These are phyloP conservation scores for Alca torda DNA, from an alignment of 2,797 vertebrate species.

Conservation along the genomic window DNA sequence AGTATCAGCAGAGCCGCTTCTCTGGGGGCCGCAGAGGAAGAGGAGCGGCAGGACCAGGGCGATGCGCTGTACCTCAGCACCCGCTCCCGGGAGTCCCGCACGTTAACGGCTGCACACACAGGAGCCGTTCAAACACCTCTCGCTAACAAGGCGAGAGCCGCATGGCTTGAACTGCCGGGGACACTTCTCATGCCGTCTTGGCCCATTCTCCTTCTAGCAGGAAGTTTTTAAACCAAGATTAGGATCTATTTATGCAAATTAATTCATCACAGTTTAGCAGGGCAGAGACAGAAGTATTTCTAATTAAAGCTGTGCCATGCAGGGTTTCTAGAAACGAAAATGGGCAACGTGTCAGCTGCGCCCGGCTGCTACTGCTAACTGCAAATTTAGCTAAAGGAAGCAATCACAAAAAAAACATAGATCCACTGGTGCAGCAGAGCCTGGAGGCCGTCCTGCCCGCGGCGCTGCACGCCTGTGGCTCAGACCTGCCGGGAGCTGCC, in stretches of 20 bases:
- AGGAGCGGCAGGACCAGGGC: background rate
- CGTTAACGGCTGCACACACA: fast-evolving
- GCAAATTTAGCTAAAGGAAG: background rate
- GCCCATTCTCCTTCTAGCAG: background rate
- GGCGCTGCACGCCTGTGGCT: background rate
- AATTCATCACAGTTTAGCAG: constrained; percentile 19
- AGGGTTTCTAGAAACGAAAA: constrained; percentile 31
- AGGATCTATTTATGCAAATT: constrained; percentile 2
- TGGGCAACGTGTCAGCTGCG: background rate
- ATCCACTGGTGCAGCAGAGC: background rate
- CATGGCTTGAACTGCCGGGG: fast-evolving
- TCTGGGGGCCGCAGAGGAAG: background rate
- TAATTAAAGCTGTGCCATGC: constrained; percentile 21
- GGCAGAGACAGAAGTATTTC: constrained; percentile 41
- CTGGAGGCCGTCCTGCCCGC: background rate
- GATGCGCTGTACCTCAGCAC: fast-evolving
- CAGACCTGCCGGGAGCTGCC: background rate
- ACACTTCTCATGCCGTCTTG: background rate
- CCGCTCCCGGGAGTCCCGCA: background rate
- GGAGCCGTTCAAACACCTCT: background rate
- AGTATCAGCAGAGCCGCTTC: constrained; percentile 61
- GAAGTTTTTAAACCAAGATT: background rate
- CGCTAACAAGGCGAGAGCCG: fast-evolving
- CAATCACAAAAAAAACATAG: background rate
- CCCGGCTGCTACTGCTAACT: background rate